These are phyloP conservation scores for Drosophila leontia DNA, from an alignment of 1,140 invertebrate genomes.

Conservation along the genomic window DNA sequence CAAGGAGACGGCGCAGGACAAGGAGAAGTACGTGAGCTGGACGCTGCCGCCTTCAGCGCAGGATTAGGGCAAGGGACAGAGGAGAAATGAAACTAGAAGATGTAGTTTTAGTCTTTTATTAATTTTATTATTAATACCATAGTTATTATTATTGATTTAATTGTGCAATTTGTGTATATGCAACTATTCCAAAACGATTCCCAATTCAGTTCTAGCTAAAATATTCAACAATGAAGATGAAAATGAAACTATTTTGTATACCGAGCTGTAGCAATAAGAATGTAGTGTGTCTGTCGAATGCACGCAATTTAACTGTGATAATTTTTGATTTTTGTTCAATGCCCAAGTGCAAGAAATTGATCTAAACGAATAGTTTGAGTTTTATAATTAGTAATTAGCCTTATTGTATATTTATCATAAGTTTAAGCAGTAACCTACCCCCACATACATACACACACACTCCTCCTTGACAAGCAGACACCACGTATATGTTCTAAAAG, in stretches of 20 bases:
- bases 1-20: conserved; percentile 63
- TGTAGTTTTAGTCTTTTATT: conserved; percentile 48
- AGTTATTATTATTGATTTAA: conserved; percentile 40
- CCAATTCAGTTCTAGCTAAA: conserved; percentile 62
- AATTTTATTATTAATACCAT: conserved; percentile 32
- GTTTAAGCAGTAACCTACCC: conserved; percentile 40
- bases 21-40: conserved; percentile 79
- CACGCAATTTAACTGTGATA: conserved; percentile 83
- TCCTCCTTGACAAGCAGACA: conserved; percentile 13
- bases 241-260: conserved; percentile 63
- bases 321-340: conserved; percentile 68
- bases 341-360: conserved; percentile 63
- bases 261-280: conserved; percentile 22
- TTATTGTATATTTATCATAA: conserved; percentile 65
- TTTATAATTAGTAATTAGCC: conserved; percentile 58
- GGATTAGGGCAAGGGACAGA: conserved; percentile 30
- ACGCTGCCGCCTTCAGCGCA: conserved; percentile 60
- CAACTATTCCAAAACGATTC: conserved; percentile 77
- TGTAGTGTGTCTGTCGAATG: conserved; percentile 76
- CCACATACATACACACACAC: conserved; percentile 16
- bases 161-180: conserved; percentile 73
- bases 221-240: conserved; percentile 25
- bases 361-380: conserved; percentile 65
- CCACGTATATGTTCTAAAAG: conserved; percentile 19
- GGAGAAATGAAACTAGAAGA: conserved; percentile 11